Percentiles rank a stretch among this genome's conserved stretches.
These are phyloP conservation scores for Calidris pygmaea DNA, from an alignment of 2,113 vertebrate genomes.

Conservation along the genomic window DNA sequence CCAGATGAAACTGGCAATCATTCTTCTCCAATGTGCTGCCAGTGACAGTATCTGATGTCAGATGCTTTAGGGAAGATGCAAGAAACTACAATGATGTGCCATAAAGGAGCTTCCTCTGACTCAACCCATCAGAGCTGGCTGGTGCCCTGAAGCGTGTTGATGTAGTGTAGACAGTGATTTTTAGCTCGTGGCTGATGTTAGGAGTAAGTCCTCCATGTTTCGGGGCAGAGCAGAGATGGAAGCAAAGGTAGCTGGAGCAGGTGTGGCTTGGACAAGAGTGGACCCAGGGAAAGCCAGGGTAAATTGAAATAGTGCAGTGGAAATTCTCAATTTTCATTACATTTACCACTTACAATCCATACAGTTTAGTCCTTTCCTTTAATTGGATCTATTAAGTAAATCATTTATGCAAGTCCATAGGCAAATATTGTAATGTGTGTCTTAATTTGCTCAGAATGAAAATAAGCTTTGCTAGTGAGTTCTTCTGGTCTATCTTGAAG, in stretches of 20 bases:
- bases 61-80: not conserved
- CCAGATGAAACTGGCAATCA: not conserved
- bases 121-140: not conserved
- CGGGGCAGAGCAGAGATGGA: not conserved
- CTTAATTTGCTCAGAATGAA: slow-evolving; percentile 40
- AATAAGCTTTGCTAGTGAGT: slow-evolving; percentile 8
- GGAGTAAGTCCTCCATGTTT: not conserved
- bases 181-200: not conserved
- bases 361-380: not conserved
- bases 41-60: not conserved
- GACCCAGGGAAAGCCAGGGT: not conserved
- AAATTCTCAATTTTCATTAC: not conserved
- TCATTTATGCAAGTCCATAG: not conserved
- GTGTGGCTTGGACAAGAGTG: not conserved
- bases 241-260: not conserved
- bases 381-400: not conserved
- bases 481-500: not conserved
- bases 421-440: not conserved
- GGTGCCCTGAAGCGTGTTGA: not conserved
- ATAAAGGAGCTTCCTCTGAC: not conserved
- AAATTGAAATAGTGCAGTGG: not conserved
- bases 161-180: not conserved
- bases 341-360: not conserved
- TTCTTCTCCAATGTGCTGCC: not conserved
- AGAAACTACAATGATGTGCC: not conserved